Base-by-base conservation (phyloP, 2,888 invertebrate species). In the Silvanus unidentatus region DNA sequence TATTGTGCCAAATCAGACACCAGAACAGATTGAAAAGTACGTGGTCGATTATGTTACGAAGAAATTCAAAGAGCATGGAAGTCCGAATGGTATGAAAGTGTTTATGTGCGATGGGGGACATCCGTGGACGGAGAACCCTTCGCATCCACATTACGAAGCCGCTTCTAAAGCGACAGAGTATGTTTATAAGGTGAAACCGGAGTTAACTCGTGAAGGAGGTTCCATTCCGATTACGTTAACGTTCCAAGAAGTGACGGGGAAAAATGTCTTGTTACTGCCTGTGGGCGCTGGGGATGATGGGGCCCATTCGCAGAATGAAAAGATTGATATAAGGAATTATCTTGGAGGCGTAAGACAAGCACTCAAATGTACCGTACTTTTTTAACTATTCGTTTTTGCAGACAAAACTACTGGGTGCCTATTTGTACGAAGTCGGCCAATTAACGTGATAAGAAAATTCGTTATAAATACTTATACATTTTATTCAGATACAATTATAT, bases 261-360 rank as follows among this genome's bases (percentile, higher is more conserved):
- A 91, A 68, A 97, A 93, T 74, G 95, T 97, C 40, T 79, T 99
- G 65, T 77, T 99, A 51, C 77, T 99, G 55, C 98, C 98, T 1
- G 88, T 99, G 69, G 98, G 98, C 39, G 85, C 90, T 38, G 86
- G 87, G 45, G 97, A 98, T 73, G 99, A 99, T 73, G 97, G 97
- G 60, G 97, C 98, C 48, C 99, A 99, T 76, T 96, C 96, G 10
- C 94, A 98, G 75, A 98, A 99, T 75, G 98, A 99, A 75, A 99
- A 99, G 72, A 78, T 99, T 58, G 86, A 97, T 74, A 75, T 88
- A 47, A 79, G 82, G 53, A 97, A 97, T 74, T 97, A 96, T 64
- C 88, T 97, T 56, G 84, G 93, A 73, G 97, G 97, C 62, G 95
- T 92, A 72, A 79, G 83, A 74, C 58, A 8, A 35, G 13, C n/a